These are phyloP conservation scores for Drosophila virilis DNA, from an alignment of 1,140 invertebrate genomes.

Conservation along the genomic window DNA sequence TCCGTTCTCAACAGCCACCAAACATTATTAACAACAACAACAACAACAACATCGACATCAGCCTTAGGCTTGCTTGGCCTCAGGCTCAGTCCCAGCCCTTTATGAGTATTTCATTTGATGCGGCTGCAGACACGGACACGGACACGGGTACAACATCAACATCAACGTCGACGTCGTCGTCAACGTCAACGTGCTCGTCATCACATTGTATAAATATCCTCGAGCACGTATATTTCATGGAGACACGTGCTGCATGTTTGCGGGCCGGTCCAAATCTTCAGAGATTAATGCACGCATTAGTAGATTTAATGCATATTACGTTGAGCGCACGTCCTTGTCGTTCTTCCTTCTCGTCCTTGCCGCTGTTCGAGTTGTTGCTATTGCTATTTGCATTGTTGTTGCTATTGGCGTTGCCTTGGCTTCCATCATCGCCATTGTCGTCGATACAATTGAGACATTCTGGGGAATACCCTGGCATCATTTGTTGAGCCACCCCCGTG, in stretches of 20 bases:
- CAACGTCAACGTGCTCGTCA: constrained; percentile 68
- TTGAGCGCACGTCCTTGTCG: constrained; percentile 32
- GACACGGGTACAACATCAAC: constrained; percentile 3
- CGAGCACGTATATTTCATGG: constrained; percentile 78
- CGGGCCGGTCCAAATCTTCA: constrained; percentile 61
- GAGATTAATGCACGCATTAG: constrained; percentile 84
- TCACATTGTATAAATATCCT: constrained; percentile 83
- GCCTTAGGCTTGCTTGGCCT: constrained; percentile 8
- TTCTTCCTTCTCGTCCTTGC: constrained; percentile 5
- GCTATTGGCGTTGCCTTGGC: constrained; percentile 52
- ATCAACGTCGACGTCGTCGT: constrained; percentile 44
- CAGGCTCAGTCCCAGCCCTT: background rate
- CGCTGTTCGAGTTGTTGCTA: constrained; percentile 7
- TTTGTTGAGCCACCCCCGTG: constrained; percentile 6
- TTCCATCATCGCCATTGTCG: constrained; percentile 42
- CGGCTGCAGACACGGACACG: background rate
- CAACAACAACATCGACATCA: constrained; percentile 15
- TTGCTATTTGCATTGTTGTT: constrained; percentile 33
- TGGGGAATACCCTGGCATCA: constrained; percentile 72
- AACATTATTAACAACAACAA: constrained; percentile 76
- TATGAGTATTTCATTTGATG: constrained; percentile 2
- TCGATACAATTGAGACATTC: constrained; percentile 76
- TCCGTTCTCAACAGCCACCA: constrained; percentile 20
- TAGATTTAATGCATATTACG: constrained; percentile 84
- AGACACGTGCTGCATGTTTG: constrained; percentile 76